These are phyloP conservation scores for Zootoca vivipara DNA, from an alignment of 2,113 vertebrate genomes.

Conservation along the genomic window DNA sequence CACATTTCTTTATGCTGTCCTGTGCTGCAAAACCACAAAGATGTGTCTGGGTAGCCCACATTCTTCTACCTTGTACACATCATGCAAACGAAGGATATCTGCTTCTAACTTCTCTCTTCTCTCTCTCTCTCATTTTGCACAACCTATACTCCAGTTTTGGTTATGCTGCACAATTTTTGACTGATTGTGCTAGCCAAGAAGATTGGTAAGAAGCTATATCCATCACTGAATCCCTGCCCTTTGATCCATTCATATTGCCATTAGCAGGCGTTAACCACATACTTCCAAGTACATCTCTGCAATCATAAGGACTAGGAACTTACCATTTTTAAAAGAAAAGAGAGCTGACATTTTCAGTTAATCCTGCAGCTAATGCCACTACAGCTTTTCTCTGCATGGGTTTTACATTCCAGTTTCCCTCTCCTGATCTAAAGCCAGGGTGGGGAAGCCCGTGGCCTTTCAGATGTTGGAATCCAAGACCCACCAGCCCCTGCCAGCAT, in stretches of 20 bases:
- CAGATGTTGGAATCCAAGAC: too few species aligned
- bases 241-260: not conserved
- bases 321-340: not conserved
- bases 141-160: not conserved
- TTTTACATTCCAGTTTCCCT: constrained; percentile 1
- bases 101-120: not conserved
- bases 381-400: not conserved
- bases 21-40: too few species aligned
- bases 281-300: not conserved
- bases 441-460: too few species aligned
- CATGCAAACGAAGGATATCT: not conserved
- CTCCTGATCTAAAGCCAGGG: constrained; percentile 52
- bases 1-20: not conserved
- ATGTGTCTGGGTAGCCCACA: too few species aligned
- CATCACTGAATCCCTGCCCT: not conserved
- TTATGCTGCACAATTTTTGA: not conserved
- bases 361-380: not conserved
- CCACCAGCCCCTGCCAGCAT: too few species aligned
- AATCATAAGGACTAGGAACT: not conserved
- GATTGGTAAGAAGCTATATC: not conserved
- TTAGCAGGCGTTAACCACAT: not conserved
- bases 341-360: not conserved
- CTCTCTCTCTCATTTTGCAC: not conserved
- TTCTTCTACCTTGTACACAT: too few species aligned
- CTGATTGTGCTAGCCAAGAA: not conserved